Evolutionary conservation across 1,140 invertebrate species (phyloP).

Genomic region (Vollenhovia emeryi): DNA sequence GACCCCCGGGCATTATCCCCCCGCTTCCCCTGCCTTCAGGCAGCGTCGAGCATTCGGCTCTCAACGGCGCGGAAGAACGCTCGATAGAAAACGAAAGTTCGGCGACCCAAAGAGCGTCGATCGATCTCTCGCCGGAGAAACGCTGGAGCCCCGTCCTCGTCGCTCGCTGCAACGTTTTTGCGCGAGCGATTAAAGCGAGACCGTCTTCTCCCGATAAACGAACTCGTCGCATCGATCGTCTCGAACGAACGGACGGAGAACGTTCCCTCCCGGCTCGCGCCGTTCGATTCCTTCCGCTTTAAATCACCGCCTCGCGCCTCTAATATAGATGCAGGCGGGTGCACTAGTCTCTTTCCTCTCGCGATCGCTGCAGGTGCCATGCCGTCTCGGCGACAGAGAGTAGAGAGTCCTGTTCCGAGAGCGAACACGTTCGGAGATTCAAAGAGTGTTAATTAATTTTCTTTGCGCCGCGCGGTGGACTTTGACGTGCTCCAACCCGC

Average conservation of each 20-base stretch:
- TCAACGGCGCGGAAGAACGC: conserved; percentile 13
- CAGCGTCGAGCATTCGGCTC: conserved; percentile 19
- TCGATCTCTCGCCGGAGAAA: conserved; percentile 42
- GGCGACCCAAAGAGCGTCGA: conserved; percentile 40
- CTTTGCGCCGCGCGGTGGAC: conserved; percentile 23
- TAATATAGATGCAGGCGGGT: neutral
- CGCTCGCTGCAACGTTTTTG: neutral
- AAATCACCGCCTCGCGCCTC: neutral
- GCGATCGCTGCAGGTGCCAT: neutral
- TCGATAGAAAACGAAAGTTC: conserved; percentile 64
- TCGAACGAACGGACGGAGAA: neutral
- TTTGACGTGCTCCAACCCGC: conserved; percentile 30
- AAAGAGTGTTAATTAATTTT: conserved; percentile 60
- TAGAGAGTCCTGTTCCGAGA: conserved; percentile 29
- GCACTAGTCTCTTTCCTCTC: neutral
- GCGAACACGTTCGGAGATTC: conserved; percentile 43
- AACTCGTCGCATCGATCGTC: conserved; percentile 11
- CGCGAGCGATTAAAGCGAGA: conserved; percentile 37
- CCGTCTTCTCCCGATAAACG: conserved; percentile 1
- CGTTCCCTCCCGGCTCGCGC: conserved; percentile 3
- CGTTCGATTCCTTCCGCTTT: conserved; percentile 35
- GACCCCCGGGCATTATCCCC: conserved; percentile 54
- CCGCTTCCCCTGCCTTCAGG: neutral
- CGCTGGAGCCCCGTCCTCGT: neutral
- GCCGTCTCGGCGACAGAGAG: neutral